Conservation (phyloP, 2,113 vertebrate species). For the Vidua chalybeata region DNA sequence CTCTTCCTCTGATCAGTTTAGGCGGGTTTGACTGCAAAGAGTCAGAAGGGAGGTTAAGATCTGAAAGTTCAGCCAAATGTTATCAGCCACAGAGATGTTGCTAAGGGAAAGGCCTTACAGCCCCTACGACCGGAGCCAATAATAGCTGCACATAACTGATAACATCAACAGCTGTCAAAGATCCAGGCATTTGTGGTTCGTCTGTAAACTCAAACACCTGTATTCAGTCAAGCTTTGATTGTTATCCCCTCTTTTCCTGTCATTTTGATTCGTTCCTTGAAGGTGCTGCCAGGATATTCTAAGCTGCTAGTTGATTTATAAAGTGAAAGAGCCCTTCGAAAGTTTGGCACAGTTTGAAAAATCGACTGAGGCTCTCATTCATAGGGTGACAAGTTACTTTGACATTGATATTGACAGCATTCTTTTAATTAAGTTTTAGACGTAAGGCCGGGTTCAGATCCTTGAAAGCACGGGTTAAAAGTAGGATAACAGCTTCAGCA, state of each 20-base stretch:
- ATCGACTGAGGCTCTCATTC: constrained; percentile 73
- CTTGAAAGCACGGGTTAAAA: constrained; percentile 51
- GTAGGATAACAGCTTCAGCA: constrained; percentile 48
- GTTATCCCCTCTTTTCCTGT: constrained; percentile 89
- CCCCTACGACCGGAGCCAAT: constrained; percentile 85
- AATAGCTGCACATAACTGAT: constrained; percentile 85
- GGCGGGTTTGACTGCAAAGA: constrained; percentile 82
- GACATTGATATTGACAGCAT: constrained; percentile 70
- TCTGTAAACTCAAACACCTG: constrained; percentile 97
- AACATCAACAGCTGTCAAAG: constrained; percentile 92
- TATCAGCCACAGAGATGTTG: constrained; percentile 90
- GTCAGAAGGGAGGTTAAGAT: constrained; percentile 93
- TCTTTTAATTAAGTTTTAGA: constrained; percentile 69
- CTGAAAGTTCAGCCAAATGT: constrained; percentile 99
- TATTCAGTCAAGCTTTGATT: constrained; percentile 92
- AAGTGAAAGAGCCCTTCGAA: constrained; percentile 82
- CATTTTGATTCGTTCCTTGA: constrained; percentile 88
- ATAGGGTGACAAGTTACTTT: constrained; percentile 69
- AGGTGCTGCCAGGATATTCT: constrained; percentile 85
- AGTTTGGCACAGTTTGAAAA: constrained; percentile 81
- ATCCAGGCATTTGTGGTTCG: constrained; percentile 85
- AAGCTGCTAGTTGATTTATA: constrained; percentile 88
- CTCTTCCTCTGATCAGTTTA: constrained; percentile 84
- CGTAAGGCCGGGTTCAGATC: background rate
- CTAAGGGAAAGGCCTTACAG: constrained; percentile 81